Percentiles rank a stretch among this genome's conserved stretches.
These are phyloP conservation scores for Chondrilla cf. caribensis DNA, from an alignment of 37 sponge, comb jelly and placozoan species.

Conservation along the genomic window DNA sequence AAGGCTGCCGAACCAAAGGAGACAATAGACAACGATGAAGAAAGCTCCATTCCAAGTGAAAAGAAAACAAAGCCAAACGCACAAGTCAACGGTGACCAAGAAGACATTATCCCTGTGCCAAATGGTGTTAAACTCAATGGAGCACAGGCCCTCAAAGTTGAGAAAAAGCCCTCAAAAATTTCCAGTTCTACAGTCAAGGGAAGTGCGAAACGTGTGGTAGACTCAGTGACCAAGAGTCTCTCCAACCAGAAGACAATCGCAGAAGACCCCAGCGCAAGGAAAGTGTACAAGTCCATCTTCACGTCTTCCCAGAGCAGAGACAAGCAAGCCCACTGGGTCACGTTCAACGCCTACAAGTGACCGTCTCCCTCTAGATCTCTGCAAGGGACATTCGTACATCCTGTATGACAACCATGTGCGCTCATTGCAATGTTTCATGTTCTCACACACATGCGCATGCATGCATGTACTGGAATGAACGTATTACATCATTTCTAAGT, in stretches of 20 bases:
- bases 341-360: conserved; percentile 75
- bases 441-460: no score
- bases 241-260: conserved; percentile 6
- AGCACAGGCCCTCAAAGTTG: not conserved
- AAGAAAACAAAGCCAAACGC: not conserved
- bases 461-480: no score
- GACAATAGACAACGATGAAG: not conserved
- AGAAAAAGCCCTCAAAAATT: conserved; percentile 8
- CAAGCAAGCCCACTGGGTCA: conserved; percentile 74
- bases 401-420: no score
- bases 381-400: no score
- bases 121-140: not conserved
- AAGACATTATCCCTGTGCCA: not conserved
- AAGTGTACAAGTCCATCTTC: conserved; percentile 81
- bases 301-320: conserved; percentile 64
- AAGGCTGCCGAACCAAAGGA: not conserved
- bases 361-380: no score
- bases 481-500: no score
- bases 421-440: no score
- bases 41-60: not conserved
- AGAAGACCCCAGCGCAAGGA: conserved; percentile 49
- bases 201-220: not conserved
- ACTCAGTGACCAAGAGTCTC: not conserved
- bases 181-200: not conserved
- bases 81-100: not conserved